Base-by-base conservation (phyloP, 2,888 invertebrate genomes). In the Lepetodrilus schrolli region DNA sequence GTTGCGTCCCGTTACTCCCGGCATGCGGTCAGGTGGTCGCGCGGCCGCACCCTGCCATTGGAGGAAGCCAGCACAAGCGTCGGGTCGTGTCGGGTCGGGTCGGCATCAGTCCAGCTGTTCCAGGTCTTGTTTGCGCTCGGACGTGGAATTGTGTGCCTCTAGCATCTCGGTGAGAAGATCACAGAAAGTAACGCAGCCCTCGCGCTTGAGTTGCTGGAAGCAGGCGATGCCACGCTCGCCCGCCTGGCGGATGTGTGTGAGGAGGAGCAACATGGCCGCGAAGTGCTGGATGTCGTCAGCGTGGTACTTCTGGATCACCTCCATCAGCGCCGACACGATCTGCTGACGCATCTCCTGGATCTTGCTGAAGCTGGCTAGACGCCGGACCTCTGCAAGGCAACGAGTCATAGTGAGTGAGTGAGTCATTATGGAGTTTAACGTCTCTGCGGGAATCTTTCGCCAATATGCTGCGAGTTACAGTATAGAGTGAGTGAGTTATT, bases 111-210 rank as follows among this genome's bases (percentile, higher is more conserved):
- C 36, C 10, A 70, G 50, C 20, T 51, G 51, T 70, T 50, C 51
- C 13, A 36, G n/a, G 17, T 50, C 51, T 20, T 70, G 51, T 43
- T 68, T 58, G 2, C 71, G 23, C 37, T 79, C 80, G 23, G 72
- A 71, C 13, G 74, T 76, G 7, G 77, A 74, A 69, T 77, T 82
- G 77, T 82, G 79, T 66, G 87, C 85, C 50, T 87, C 87, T 21
- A 87, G 72, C 87, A 87, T 87, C 76, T 87, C 87, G 13, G 82
- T 84, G 7, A 87, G 70, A 17, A 87, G 75, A 75, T 87, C 87
- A 81, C 87, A 86, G 78, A 87, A 86, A 5, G 80, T 78, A 68
- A 87, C 86, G 20, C 73, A 74, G 26, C 86, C 87, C 74, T 86
- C 87, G 34, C 75, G 77, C 76, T 87, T 87, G 34, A 86, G 80